Evolutionary conservation across 2,888 invertebrate genomes (phyloP).

Genomic region (Nasonia oneida): DNA sequence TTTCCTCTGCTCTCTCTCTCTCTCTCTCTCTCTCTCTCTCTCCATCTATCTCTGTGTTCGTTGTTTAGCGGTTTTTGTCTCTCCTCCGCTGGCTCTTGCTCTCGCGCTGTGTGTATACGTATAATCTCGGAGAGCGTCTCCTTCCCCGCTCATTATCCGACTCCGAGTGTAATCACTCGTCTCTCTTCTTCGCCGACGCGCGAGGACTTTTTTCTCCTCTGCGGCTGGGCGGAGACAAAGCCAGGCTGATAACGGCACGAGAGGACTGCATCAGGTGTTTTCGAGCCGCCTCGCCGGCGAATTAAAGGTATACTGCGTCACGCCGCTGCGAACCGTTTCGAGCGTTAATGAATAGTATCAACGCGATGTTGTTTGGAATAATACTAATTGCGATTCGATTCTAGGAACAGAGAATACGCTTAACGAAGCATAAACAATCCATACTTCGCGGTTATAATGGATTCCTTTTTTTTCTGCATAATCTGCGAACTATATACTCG

Average conservation of each 20-base stretch:
- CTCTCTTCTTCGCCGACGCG: not conserved
- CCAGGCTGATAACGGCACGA: not conserved
- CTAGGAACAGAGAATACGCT: not conserved
- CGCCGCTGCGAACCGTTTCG: not conserved
- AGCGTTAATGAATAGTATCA: not conserved
- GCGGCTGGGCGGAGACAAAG: not conserved
- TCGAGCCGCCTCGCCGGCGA: not conserved
- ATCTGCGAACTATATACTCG: no score
- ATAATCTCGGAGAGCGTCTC: constrained; percentile 13
- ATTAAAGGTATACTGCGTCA: not conserved
- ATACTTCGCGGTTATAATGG: not conserved
- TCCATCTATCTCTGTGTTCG: not conserved
- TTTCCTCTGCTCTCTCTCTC: constrained; percentile 22
- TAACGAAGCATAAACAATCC: not conserved
- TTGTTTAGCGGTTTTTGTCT: constrained; percentile 53
- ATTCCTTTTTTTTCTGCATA: not conserved
- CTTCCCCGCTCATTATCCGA: constrained; percentile 53
- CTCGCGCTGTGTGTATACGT: not conserved
- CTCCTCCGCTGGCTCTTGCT: not conserved
- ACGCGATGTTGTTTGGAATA: not conserved
- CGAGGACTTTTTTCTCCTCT: not conserved
- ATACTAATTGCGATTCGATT: not conserved
- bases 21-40: not conserved
- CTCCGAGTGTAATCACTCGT: constrained; percentile 39
- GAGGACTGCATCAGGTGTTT: no score